These are phyloP conservation scores for Leptocoma aspasia DNA, from an alignment of 2,113 vertebrate species.

Conservation along the genomic window DNA sequence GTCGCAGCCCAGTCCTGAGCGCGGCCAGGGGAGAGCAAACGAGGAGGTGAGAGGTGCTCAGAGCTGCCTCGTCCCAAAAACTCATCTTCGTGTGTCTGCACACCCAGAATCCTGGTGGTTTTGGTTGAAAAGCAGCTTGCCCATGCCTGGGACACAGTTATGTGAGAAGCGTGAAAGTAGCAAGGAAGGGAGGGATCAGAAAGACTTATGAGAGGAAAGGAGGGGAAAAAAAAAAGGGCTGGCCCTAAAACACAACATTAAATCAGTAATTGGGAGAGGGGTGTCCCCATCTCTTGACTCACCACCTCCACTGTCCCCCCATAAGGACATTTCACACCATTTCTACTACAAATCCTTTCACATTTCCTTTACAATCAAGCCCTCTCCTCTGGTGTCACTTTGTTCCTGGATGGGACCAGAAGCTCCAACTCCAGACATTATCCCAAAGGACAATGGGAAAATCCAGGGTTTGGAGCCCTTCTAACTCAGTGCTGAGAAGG, in stretches of 20 bases:
- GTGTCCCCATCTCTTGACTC: neutral
- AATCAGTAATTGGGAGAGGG: neutral
- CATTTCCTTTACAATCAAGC: neutral
- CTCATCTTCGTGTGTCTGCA: neutral
- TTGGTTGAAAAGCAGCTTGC: neutral
- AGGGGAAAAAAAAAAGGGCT: neutral
- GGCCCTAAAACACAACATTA: neutral
- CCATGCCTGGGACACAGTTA: neutral
- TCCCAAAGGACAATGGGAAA: neutral
- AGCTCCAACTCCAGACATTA: neutral
- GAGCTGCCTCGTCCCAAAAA: neutral
- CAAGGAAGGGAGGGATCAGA: neutral
- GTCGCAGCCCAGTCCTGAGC: neutral
- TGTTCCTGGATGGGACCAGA: neutral
- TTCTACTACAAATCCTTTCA: neutral
- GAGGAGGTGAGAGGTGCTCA: neutral
- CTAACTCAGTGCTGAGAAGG: neutral
- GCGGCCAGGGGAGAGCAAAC: neutral
- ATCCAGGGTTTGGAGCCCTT: neutral
- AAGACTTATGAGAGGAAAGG: neutral
- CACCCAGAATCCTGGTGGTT: accelerated
- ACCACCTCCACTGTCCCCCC: accelerated
- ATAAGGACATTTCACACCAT: neutral
- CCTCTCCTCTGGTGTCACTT: neutral
- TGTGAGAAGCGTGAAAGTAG: neutral